Evolutionary conservation across 2,113 vertebrate species (phyloP).

Genomic region (Limnothrissa miodon): DNA sequence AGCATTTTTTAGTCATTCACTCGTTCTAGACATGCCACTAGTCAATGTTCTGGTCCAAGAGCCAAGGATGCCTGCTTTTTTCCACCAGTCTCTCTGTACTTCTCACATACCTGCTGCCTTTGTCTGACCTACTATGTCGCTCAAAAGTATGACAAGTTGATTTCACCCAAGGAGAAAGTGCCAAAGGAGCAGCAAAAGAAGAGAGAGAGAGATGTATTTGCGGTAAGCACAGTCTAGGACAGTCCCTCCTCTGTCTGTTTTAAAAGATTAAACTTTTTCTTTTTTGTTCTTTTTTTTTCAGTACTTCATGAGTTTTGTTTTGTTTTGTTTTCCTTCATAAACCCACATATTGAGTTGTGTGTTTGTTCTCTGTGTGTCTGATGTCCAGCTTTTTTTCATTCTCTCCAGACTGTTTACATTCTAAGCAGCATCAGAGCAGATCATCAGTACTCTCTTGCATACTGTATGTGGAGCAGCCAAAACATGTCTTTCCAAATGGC

Average conservation of each 20-base stretch:
- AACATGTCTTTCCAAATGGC: neutral
- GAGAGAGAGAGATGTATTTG: constrained; percentile 73
- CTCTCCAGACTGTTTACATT: constrained; percentile 48
- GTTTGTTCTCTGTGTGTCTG: constrained; percentile 66
- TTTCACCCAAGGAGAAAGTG: constrained; percentile 67
- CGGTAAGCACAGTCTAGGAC: constrained; percentile 77
- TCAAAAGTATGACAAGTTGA: constrained; percentile 71
- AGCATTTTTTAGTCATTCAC: constrained; percentile 5
- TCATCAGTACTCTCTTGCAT: neutral
- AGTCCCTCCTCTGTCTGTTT: constrained; percentile 55
- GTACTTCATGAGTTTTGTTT: constrained; percentile 49
- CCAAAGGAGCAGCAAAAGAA: constrained; percentile 68
- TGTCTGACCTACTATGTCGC: constrained; percentile 56
- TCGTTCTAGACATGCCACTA: neutral
- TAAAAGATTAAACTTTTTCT: constrained; percentile 29
- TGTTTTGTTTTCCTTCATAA: constrained; percentile 54
- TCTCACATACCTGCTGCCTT: constrained; percentile 60
- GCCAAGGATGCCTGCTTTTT: neutral
- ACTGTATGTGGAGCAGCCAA: neutral
- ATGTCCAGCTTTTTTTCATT: constrained; percentile 44
- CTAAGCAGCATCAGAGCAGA: neutral
- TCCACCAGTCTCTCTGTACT: constrained; percentile 49
- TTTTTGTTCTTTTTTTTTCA: constrained; percentile 46
- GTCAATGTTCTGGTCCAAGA: neutral
- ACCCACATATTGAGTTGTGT: constrained; percentile 50